Evolutionary conservation across 2,888 invertebrate species (phyloP), one percentile per base, ranked within the genome.

Genomic region (Balanococcus diminutus): DNA sequence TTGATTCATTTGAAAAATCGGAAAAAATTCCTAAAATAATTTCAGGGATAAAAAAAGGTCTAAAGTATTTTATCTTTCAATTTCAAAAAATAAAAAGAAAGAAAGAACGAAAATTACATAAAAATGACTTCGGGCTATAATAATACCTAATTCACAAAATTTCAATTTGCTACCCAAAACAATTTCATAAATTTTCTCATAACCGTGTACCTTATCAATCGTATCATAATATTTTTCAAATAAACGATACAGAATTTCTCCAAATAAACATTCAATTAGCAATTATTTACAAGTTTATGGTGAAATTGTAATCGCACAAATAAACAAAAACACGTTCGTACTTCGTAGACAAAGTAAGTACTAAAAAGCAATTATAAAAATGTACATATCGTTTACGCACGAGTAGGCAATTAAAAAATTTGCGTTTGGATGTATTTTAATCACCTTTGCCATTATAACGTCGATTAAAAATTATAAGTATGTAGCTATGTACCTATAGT

Each of bases 291-390:
- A 3, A 51, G 51, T 51, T 51, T 51, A 19, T 19, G 4, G 8
- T 19, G 4, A 19, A 8, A 5, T 19, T 6, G 4, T 51, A 51
- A 9, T 11, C 2, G 14, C 5, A 51, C 51, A 19, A 51, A 51
- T 51, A 51, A 51, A 51, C 51, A 51, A 51, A 51, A 51, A 19
- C 51, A 51, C 51, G n/a, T 42, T 42, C 16, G 42, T 42, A 42
- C 28, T 28, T 67, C 14, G 16, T 67, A 28, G 11, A 28, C 11
- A 28, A 28, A 6, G 19, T 61, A 19, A 11, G 8, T 28, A 67
- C 28, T 67, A 11, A 67, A 67, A 67, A 67, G 28, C n/a, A 67
- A 67, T 67, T 67, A 67, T n/a, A 67, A 67, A 67, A n/a, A 2
- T 51, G 2, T 67, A 28, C 28, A 28, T 67, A 67, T 67, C 28